Percentiles rank a stretch among this genome's conserved stretches.
Conservation (phyloP, 1,140 invertebrate species). For the Atopsyche davidsoni region DNA sequence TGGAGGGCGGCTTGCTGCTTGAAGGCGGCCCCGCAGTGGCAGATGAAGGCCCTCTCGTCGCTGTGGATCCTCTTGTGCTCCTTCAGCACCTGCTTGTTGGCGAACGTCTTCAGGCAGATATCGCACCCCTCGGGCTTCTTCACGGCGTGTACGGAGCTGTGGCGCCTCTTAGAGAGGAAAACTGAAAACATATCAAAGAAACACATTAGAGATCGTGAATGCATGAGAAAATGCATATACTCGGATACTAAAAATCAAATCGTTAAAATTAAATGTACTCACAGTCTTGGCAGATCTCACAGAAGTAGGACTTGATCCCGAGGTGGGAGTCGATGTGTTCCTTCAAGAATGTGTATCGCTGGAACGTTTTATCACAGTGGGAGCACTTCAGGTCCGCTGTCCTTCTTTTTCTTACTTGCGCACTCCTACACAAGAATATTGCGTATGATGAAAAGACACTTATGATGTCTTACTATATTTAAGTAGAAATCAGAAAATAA, state of each 20-base stretch:
- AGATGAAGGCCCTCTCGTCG: slow-evolving; percentile 11
- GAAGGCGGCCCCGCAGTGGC: slow-evolving; percentile 14
- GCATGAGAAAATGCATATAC: background rate
- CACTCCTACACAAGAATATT: too few relatives aligned
- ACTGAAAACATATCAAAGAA: slow-evolving; percentile 1
- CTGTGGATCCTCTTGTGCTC: slow-evolving; percentile 10
- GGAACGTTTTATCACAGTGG: slow-evolving; percentile 10
- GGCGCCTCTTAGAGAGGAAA: slow-evolving; percentile 8
- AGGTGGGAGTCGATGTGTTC: slow-evolving; percentile 19
- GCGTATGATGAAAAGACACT: too few relatives aligned
- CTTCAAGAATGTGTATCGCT: background rate
- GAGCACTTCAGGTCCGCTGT: slow-evolving; percentile 5
- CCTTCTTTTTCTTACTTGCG: slow-evolving; percentile 6
- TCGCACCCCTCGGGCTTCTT: slow-evolving; percentile 5
- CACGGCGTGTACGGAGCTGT: slow-evolving; percentile 3
- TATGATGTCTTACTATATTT: too few relatives aligned
- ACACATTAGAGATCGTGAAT: too few relatives aligned
- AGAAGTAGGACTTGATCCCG: slow-evolving; percentile 13
- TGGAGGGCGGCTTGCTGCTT: slow-evolving; percentile 12
- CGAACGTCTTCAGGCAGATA: slow-evolving; percentile 12
- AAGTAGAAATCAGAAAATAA: too few relatives aligned
- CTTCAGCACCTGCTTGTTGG: slow-evolving; percentile 10
- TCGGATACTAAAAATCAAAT: background rate
- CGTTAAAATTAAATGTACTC: background rate
- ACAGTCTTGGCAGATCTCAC: slow-evolving; percentile 15